These are phyloP conservation scores for Acleris holmiana DNA, from an alignment of 2,888 invertebrate genomes.

Conservation along the genomic window DNA sequence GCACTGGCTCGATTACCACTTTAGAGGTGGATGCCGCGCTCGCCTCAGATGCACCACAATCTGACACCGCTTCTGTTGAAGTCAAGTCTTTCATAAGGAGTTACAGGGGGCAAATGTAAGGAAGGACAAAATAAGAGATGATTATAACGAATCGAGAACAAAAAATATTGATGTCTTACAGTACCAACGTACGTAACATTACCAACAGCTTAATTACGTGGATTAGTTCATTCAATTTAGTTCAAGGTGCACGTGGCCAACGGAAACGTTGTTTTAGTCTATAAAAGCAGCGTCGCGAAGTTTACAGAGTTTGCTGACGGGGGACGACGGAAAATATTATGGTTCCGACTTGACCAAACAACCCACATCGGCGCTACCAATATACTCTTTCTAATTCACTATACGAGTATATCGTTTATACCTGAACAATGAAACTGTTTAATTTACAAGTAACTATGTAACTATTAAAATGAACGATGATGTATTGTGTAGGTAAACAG, in stretches of 20 bases:
- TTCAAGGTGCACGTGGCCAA: constrained; percentile 8
- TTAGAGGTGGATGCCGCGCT: constrained; percentile 68
- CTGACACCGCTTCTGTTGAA: constrained; percentile 67
- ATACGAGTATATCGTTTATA: not conserved
- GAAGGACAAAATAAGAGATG: not conserved
- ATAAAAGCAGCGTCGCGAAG: constrained; percentile 26
- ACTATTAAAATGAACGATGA: too few species aligned
- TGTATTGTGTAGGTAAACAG: too few species aligned
- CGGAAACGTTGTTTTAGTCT: constrained; percentile 29
- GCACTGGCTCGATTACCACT: constrained; percentile 58
- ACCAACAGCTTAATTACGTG: too few species aligned
- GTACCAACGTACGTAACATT: too few species aligned
- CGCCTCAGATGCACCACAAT: constrained; percentile 66
- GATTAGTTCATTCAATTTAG: constrained; percentile 13
- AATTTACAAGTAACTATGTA: too few species aligned
- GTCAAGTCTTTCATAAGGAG: constrained; percentile 7
- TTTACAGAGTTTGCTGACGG: constrained; percentile 29
- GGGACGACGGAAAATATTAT: constrained; percentile 33
- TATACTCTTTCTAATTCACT: not conserved
- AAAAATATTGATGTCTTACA: not conserved
- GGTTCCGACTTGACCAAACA: constrained; percentile 27
- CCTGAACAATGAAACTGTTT: too few species aligned
- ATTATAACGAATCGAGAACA: constrained; percentile 10
- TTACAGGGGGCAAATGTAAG: not conserved
- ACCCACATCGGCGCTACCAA: not conserved